A percentile compares a stretch with the other conserved stretches of the same genome.
Evolutionary conservation across 2,797 vertebrate genomes (phyloP).

Genomic region (Chiroxiphia lanceolata): DNA sequence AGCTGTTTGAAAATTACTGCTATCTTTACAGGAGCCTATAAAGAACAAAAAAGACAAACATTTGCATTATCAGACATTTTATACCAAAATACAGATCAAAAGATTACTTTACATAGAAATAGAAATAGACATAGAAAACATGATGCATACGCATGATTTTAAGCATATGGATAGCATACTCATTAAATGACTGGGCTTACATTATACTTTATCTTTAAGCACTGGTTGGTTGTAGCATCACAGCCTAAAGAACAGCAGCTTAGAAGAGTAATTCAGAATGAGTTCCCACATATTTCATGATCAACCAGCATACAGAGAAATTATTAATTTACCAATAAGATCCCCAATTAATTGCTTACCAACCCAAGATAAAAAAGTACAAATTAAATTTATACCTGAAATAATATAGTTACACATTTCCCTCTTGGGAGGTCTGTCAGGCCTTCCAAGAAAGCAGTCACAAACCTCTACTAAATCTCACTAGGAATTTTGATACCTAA

Average conservation of each 20-base stretch:
- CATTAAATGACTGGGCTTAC: background rate
- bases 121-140: background rate
- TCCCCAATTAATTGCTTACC: background rate
- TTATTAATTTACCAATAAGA: background rate
- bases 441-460: background rate
- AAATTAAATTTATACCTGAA: background rate
- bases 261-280: background rate
- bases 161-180: background rate
- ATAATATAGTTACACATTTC: background rate
- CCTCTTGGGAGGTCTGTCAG: background rate
- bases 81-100: background rate
- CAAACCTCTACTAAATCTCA: background rate
- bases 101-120: background rate
- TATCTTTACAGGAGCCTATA: slow-evolving; percentile 93
- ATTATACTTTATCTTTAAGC: background rate
- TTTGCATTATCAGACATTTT: background rate
- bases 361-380: background rate
- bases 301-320: background rate
- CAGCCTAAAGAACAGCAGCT: background rate
- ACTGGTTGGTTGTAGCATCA: background rate
- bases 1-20: slow-evolving; percentile 98
- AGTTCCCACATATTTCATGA: background rate
- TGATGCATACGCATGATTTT: background rate
- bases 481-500: background rate
- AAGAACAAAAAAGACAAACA: background rate